Base-by-base conservation (phyloP, 1,140 invertebrate species). In the Tetragnatha versicolor region DNA sequence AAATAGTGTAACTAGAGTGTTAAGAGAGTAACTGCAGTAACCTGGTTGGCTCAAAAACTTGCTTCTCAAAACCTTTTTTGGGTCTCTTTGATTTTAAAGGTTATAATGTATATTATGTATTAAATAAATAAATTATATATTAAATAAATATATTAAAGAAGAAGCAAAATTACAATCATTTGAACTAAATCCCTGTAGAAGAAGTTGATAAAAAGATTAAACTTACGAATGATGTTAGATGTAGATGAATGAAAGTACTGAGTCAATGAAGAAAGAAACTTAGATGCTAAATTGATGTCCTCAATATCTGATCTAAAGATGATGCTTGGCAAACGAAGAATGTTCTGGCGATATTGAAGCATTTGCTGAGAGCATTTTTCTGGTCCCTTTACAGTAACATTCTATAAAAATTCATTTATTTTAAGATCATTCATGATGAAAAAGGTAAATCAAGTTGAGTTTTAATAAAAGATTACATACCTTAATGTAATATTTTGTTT, bases 291-390 rank as follows among this genome's bases (percentile, higher is more conserved):
- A 22, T 65, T 77, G 3, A 42, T 55, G 6, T 77, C 58, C 14
- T 77, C 45, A 39, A 53, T 65, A 31, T 77, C 60, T n/a, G 60
- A 12, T 20, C 12, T 35, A 33, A 77, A 77, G 2, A 9, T 25
- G 9, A 77, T 14, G 10, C n/a, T 37, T 4, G 73, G 25, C 4
- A 77, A 22, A 10, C 39, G 60, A 6, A 77, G 25, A 10, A 77
- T 12, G 5, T 55, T 42, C n/a, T 77, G 73, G 12, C 60, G 22
- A 42, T 65, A 77, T 7, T 77, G 73, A 17, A 77, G 47, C 60
- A 77, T 77, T 42, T 77, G 73, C 20, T 66, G 51, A 2, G 73
- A 65, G 55, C 65, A 66, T 29, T 66, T 77, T 49, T 77, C 73
- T n/a, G 73, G 73, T 5, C 73, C 73, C 20, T 51, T 65, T 3